phyloP scores from a whole-genome alignment of 1,140 invertebrate genomes.

The Aporrectodea caliginosa region DNA sequence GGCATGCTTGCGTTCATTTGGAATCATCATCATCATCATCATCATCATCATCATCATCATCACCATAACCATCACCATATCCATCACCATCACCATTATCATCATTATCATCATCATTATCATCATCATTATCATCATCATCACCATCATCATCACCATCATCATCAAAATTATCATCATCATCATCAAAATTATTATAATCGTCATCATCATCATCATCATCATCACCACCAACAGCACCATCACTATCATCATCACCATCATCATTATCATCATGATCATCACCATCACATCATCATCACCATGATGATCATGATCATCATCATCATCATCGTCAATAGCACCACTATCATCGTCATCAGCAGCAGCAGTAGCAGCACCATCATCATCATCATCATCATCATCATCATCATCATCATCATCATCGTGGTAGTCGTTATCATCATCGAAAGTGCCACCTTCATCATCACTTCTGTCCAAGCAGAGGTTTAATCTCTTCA shows the following conservation, averaged over 20 bases:
- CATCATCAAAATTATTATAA: too few relatives aligned
- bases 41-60: neutral
- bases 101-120: neutral
- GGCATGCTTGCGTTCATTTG: too few relatives aligned
- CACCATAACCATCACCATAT: too few relatives aligned
- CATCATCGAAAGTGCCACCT: too few relatives aligned
- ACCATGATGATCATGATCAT: neutral
- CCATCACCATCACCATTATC: neutral
- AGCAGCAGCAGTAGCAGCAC: neutral
- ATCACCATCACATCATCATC: too few relatives aligned
- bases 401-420: neutral
- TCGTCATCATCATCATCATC: too few relatives aligned
- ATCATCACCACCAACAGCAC: too few relatives aligned
- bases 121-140: neutral
- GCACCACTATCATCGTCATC: constrained; percentile 11
- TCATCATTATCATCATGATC: too few relatives aligned
- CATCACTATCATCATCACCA: too few relatives aligned
- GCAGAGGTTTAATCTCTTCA: too few relatives aligned
- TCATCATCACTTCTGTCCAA: too few relatives aligned
- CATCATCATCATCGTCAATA: neutral
- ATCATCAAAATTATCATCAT: too few relatives aligned
- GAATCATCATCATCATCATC: constrained; percentile 1
- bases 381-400: constrained; percentile 2
- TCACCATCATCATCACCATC: neutral
- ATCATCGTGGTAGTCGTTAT: neutral